Evolutionary conservation across 2,888 invertebrate species (phyloP).

Genomic region (Lasioglossum villosulum): DNA sequence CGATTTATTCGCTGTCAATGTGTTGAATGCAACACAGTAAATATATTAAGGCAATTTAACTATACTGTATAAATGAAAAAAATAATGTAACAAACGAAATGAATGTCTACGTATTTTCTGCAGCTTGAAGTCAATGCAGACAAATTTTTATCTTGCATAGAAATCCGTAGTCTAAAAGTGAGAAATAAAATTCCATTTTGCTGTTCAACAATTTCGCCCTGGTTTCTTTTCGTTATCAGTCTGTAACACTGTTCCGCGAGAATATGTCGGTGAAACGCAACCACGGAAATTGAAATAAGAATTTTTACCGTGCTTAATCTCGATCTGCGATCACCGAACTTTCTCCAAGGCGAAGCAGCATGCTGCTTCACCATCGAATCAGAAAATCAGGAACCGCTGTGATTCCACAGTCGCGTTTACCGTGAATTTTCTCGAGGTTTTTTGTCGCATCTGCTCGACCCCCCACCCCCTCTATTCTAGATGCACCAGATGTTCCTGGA

Average conservation of each 20-base stretch:
- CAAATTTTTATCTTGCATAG: neutral
- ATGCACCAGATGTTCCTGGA: conserved; percentile 53
- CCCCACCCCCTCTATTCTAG: conserved; percentile 15
- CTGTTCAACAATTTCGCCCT: neutral
- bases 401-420: conserved; percentile 47
- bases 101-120: neutral
- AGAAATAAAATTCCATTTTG: neutral
- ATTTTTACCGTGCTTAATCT: conserved; percentile 1
- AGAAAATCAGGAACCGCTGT: conserved; percentile 52
- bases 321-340: neutral
- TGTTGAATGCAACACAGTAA: neutral
- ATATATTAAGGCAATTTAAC: neutral
- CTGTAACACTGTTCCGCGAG: neutral
- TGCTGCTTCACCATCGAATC: conserved; percentile 12
- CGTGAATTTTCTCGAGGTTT: conserved; percentile 49
- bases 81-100: neutral
- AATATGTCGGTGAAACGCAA: neutral
- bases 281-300: conserved; percentile 6
- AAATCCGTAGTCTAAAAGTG: neutral
- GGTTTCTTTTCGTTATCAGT: neutral
- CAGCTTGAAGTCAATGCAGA: neutral
- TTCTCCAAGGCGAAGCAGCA: conserved; percentile 16
- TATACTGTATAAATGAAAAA: neutral
- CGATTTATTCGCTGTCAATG: no score
- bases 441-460: conserved; percentile 48